Conservation (phyloP, 2,113 vertebrate genomes). For the Sturnira hondurensis region DNA sequence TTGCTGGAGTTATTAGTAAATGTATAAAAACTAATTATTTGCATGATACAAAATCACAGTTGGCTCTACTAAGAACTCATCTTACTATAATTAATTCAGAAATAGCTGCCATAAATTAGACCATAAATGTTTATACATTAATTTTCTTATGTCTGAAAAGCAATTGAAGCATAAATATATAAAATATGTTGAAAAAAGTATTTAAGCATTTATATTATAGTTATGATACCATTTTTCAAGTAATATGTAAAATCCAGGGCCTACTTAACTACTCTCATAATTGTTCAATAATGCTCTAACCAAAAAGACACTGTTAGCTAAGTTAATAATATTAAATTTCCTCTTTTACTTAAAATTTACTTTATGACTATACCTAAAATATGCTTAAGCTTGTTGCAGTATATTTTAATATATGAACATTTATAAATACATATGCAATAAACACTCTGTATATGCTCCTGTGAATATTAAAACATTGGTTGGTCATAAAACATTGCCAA, state of each 20-base stretch:
- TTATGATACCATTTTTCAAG: neutral
- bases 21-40: neutral
- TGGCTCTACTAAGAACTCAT: neutral
- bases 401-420: neutral
- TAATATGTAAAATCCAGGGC: neutral
- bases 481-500: neutral
- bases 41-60: neutral
- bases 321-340: neutral
- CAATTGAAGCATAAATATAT: neutral
- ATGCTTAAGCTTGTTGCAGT: neutral
- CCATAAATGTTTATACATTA: neutral
- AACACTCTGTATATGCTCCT: neutral
- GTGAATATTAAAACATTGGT: neutral
- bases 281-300: neutral
- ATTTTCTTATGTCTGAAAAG: neutral
- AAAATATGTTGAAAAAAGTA: neutral
- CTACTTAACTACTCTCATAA: neutral
- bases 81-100: neutral
- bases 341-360: neutral
- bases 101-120: neutral
- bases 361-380: neutral
- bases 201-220: neutral
- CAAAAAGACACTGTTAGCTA: neutral
- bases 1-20: neutral
- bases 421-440: neutral